phyloP scores from a whole-genome alignment of 2,888 invertebrate genomes.

The Nebria salina region DNA sequence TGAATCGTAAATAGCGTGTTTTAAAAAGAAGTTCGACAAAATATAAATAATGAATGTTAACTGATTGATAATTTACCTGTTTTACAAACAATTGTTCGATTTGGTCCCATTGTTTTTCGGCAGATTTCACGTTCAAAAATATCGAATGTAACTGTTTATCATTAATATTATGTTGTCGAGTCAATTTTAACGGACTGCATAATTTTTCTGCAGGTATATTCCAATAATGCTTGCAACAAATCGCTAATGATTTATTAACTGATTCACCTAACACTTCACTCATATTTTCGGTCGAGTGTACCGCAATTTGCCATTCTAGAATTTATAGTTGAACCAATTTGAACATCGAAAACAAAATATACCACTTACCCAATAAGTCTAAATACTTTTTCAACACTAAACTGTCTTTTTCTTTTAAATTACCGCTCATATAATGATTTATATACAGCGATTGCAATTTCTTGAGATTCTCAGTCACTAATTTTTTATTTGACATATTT shows the following conservation, averaged over 20 bases:
- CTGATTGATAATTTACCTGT: slow-evolving; percentile 62
- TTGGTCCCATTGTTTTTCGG: slow-evolving; percentile 70
- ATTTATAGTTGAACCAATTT: slow-evolving; percentile 12
- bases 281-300: slow-evolving; percentile 56
- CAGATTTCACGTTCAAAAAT: slow-evolving; percentile 71
- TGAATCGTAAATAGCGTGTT: too few relatives aligned
- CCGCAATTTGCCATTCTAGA: slow-evolving; percentile 70
- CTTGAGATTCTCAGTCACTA: slow-evolving; percentile 3
- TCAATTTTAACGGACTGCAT: slow-evolving; percentile 67
- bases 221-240: slow-evolving; percentile 67
- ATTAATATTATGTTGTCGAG: slow-evolving; percentile 67
- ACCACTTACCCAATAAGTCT: slow-evolving; percentile 30
- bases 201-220: slow-evolving; percentile 65
- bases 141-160: slow-evolving; percentile 75
- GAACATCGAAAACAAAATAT: background rate
- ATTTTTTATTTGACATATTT: slow-evolving; percentile 51
- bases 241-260: slow-evolving; percentile 65
- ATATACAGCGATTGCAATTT: slow-evolving; percentile 34
- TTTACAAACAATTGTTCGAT: slow-evolving; percentile 71
- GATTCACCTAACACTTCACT: slow-evolving; percentile 59
- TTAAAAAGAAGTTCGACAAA: too few relatives aligned
- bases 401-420: slow-evolving; percentile 28
- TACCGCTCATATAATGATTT: slow-evolving; percentile 20
- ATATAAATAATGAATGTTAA: too few relatives aligned
- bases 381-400: slow-evolving; percentile 27